phyloP scores from a whole-genome alignment of 2,888 invertebrate species.

The Drosophila cognata region DNA sequence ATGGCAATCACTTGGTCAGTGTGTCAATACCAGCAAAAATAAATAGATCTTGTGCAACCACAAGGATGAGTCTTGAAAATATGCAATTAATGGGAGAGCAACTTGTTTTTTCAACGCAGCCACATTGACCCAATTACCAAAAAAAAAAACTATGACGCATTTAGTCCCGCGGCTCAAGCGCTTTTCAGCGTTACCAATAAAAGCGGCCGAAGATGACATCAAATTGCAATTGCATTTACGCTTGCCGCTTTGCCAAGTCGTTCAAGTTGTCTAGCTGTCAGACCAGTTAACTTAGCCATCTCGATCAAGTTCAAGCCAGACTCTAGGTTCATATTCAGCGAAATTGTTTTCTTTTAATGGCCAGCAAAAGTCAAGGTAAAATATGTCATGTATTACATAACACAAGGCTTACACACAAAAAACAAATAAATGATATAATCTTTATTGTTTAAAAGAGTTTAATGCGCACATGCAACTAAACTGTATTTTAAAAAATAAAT shows the following conservation, averaged over 20 bases:
- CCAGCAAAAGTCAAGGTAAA: slow-evolving; percentile 28
- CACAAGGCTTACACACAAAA: background rate
- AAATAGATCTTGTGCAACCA: slow-evolving; percentile 43
- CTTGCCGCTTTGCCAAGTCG: slow-evolving; percentile 30
- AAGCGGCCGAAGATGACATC: slow-evolving; percentile 59
- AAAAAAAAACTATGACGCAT: slow-evolving; percentile 19
- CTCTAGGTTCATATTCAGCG: slow-evolving; percentile 1
- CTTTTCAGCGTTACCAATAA: slow-evolving; percentile 7
- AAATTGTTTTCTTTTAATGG: slow-evolving; percentile 20
- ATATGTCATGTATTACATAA: slow-evolving; percentile 37
- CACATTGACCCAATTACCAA: slow-evolving; percentile 46
- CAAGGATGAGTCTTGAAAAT: slow-evolving; percentile 52
- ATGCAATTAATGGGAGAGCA: slow-evolving; percentile 42
- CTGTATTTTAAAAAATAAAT: too few species aligned
- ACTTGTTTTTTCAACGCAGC: slow-evolving; percentile 47
- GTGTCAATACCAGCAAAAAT: slow-evolving; percentile 37
- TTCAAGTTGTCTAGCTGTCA: slow-evolving; percentile 51
- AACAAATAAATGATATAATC: background rate
- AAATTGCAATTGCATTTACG: slow-evolving; percentile 45
- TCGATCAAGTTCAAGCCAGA: slow-evolving; percentile 1
- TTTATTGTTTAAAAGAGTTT: background rate
- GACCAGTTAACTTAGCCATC: background rate
- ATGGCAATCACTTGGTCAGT: slow-evolving; percentile 44
- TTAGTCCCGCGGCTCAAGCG: background rate
- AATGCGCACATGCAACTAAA: background rate